Conservation (phyloP, 1,140 invertebrate genomes). For the Lordiphosa clarofinis region DNA sequence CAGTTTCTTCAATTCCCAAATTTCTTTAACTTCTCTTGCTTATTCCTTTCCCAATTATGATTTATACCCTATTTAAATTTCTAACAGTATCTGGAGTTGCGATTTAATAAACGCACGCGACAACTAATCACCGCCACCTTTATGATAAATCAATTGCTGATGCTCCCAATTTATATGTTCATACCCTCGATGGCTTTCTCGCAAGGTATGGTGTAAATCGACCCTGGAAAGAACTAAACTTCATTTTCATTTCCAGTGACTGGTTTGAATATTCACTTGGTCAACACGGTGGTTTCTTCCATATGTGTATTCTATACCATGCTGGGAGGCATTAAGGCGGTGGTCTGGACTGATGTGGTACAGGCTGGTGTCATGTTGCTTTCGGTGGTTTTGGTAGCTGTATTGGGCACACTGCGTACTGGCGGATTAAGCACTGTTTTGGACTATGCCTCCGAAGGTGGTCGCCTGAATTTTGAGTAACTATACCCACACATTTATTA, state of each 20-base stretch:
- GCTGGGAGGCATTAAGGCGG: slow-evolving; percentile 91
- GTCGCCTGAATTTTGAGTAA: slow-evolving; percentile 84
- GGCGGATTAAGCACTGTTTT: slow-evolving; percentile 86
- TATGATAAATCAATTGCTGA: slow-evolving; percentile 80
- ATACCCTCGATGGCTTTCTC: slow-evolving; percentile 89
- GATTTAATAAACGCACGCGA: slow-evolving; percentile 84
- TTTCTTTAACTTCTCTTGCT: too few species aligned
- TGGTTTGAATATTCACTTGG: slow-evolving; percentile 85
- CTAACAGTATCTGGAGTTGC: slow-evolving; percentile 85
- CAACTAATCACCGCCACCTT: slow-evolving; percentile 85
- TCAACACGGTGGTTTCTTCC: slow-evolving; percentile 86
- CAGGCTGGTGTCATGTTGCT: slow-evolving; percentile 89
- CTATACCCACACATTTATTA: not conserved
- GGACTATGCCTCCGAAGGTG: slow-evolving; percentile 81
- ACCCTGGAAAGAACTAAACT: slow-evolving; percentile 23
- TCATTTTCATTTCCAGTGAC: slow-evolving; percentile 83
- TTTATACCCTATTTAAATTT: too few species aligned
- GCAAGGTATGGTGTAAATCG: slow-evolving; percentile 82
- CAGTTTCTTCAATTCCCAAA: too few species aligned
- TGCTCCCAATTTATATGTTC: slow-evolving; percentile 72
- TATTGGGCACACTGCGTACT: slow-evolving; percentile 84
- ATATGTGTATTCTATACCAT: slow-evolving; percentile 92
- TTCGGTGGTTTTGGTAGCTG: slow-evolving; percentile 85
- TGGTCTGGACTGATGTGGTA: slow-evolving; percentile 92
- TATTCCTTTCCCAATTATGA: too few species aligned